Base-by-base conservation (phyloP, 2,797 vertebrate species). In the Balearica regulorum region DNA sequence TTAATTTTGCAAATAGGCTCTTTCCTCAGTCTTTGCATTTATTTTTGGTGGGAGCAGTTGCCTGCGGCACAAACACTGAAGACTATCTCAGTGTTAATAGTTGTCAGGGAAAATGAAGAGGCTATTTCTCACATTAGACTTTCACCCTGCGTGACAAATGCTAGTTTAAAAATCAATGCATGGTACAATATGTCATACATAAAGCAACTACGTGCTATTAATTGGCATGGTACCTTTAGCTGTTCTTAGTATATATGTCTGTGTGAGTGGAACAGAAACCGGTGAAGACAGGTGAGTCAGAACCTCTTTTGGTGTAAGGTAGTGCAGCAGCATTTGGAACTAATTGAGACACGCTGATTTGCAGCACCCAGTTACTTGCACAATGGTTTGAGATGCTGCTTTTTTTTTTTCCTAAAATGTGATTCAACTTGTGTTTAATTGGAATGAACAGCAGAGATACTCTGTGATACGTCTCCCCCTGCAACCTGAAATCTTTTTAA, bases 21-120 rank as follows among this genome's bases (percentile, higher is more conserved):
- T 79, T 16, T 81, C 69, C 85, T 80, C 72, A 31, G 68, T 35
- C 81, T 86, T 88, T 92, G 87, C 76, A 49, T 87, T 95, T 95
- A 65, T 83, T 96, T 94, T 85, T 89, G 89, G 90, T 57, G 79
- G 84, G 71, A 93, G 68, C 76, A 11, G 53, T 90, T 94, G 96
- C 95, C 94, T 93, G 71, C 4, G 62, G 91, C 93, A 85, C 0
- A 5, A 83, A 68, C 65, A 4, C 55, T 46, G 69, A 93, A 89
- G 94, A 87, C 89, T 71, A 79, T 75, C 60, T 96, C 81, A 6
- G 73, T 80, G 94, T 89, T 96, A 97, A 96, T 93, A 96, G 96
- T 84, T 95, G 95, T 96, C 96, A 96, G 77, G 65, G 91, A 96
- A 95, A 97, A 97, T 89, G 93, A 96, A 96, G 95, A 96, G 96